Evolutionary conservation across 2,888 invertebrate species (phyloP).

Genomic region (Brachyopa scutellaris): DNA sequence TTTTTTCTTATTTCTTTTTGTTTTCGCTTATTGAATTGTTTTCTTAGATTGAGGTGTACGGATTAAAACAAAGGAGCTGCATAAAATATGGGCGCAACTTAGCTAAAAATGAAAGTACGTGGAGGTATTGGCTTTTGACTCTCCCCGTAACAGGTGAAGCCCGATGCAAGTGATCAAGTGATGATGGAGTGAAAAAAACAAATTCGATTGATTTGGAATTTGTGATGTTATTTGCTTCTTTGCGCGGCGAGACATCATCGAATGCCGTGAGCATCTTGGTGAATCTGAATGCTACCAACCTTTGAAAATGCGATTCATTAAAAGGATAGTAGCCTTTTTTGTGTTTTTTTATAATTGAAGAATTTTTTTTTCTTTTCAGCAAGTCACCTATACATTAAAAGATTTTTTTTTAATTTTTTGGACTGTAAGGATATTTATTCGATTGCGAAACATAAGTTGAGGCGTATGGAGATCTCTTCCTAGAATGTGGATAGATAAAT

Average conservation of each 20-base stretch:
- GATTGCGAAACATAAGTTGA: too few species aligned
- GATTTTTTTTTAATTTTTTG: too few species aligned
- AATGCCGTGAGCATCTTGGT: conserved; percentile 11
- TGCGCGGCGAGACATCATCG: background rate
- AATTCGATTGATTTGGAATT: conserved; percentile 53
- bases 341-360: background rate
- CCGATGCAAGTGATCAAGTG: conserved; percentile 42
- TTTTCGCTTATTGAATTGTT: conserved; percentile 44
- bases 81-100: conserved; percentile 60
- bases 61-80: conserved; percentile 67
- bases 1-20: background rate
- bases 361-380: too few species aligned
- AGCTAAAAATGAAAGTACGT: conserved; percentile 71
- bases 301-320: conserved; percentile 27
- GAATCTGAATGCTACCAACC: conserved; percentile 41
- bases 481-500: too few species aligned
- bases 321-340: too few species aligned
- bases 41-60: conserved; percentile 59
- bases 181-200: conserved; percentile 7
- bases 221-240: background rate
- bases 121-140: conserved; percentile 68
- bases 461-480: too few species aligned
- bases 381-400: too few species aligned
- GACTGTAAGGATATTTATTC: too few species aligned
- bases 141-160: conserved; percentile 63